Percentiles rank a stretch among this genome's conserved stretches.
These are phyloP conservation scores for Phasia obesa DNA, from an alignment of 2,888 invertebrate species.

Conservation along the genomic window DNA sequence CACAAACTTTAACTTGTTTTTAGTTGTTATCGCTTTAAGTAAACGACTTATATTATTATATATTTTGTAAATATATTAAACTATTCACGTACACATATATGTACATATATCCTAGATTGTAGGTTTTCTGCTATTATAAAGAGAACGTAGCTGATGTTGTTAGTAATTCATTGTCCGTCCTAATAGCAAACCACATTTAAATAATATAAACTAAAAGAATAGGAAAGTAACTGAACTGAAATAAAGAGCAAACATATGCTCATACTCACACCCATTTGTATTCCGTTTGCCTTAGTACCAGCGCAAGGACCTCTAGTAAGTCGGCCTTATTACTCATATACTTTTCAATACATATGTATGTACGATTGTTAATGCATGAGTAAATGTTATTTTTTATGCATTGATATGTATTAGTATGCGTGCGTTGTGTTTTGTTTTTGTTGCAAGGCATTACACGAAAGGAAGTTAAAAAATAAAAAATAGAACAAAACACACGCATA, in stretches of 20 bases:
- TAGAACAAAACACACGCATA: slow-evolving; percentile 21
- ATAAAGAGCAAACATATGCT: background rate
- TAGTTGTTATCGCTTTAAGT: background rate
- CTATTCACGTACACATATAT: too few species aligned
- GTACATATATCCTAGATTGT: too few species aligned
- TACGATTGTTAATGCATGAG: background rate
- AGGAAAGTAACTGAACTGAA: background rate
- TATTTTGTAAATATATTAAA: background rate
- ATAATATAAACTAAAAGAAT: slow-evolving; percentile 10
- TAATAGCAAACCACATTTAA: slow-evolving; percentile 19
- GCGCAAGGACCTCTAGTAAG: background rate
- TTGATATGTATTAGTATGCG: slow-evolving; percentile 42
- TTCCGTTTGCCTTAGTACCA: slow-evolving; percentile 3
- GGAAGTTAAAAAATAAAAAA: slow-evolving; percentile 40
- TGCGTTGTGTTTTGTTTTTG: slow-evolving; percentile 1
- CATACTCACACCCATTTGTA: background rate
- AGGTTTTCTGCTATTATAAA: background rate
- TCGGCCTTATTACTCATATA: slow-evolving; percentile 24
- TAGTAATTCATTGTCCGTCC: slow-evolving; percentile 47
- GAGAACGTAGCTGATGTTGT: slow-evolving; percentile 16
- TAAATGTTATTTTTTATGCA: slow-evolving; percentile 20
- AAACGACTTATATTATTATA: background rate
- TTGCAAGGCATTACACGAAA: slow-evolving; percentile 45
- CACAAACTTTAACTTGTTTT: background rate
- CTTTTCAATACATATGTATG: background rate